Evolutionary conservation across 2,113 vertebrate species (phyloP).

Genomic region (Toxotes chatareus): DNA sequence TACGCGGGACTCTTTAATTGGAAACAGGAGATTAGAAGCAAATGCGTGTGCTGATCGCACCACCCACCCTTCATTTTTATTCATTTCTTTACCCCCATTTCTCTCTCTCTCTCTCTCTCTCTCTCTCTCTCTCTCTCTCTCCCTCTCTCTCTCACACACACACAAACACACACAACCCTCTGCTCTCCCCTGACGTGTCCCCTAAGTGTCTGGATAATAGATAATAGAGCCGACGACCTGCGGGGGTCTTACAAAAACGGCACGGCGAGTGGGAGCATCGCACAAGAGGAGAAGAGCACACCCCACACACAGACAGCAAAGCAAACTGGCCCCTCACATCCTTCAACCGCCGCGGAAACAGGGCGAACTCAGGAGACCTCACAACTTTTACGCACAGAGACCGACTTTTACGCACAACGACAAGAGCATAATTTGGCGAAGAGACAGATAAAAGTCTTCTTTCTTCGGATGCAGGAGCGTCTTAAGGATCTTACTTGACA

Average conservation of each 20-base stretch:
- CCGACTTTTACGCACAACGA: conserved; percentile 67
- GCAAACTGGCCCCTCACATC: conserved; percentile 35
- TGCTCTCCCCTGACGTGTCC: conserved; percentile 77
- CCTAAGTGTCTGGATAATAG: conserved; percentile 87
- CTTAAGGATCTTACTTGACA: conserved; percentile 51
- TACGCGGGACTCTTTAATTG: conserved; percentile 50
- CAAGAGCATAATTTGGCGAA: conserved; percentile 18
- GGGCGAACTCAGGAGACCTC: conserved; percentile 39
- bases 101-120: conserved; percentile 27
- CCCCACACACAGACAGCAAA: conserved; percentile 50
- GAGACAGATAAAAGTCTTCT: conserved; percentile 23
- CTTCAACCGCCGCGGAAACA: conserved; percentile 1
- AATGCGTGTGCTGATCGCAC: conserved; percentile 46
- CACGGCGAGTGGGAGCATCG: conserved; percentile 67
- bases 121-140: conserved; percentile 8
- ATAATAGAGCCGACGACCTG: conserved; percentile 88
- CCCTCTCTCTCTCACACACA: background rate
- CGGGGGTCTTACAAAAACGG: conserved; percentile 92
- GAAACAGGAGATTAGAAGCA: conserved; percentile 52
- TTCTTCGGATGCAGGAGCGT: conserved; percentile 40
- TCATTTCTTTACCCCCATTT: conserved; percentile 31
- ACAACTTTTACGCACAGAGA: conserved; percentile 73
- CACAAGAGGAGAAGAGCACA: conserved; percentile 71
- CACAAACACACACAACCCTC: conserved; percentile 5
- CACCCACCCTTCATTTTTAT: conserved; percentile 67